phyloP scores from a whole-genome alignment of 2,888 invertebrate genomes.

The Diarsia dahlii region DNA sequence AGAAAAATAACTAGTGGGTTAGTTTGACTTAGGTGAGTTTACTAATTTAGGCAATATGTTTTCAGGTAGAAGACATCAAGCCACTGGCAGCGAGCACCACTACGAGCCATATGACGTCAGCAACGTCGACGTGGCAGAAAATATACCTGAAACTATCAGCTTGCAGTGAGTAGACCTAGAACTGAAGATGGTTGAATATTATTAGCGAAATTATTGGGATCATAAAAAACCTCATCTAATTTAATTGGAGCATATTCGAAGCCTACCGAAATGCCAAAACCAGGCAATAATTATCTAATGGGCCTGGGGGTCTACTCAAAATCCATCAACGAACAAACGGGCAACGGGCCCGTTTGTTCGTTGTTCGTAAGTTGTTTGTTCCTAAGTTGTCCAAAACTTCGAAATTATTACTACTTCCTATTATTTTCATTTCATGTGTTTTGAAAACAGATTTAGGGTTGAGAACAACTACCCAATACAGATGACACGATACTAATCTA shows the following conservation, averaged over 20 bases:
- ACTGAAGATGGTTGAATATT: too few species aligned
- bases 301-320: too few species aligned
- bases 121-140: slow-evolving; percentile 80
- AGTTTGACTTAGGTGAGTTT: background rate
- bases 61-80: slow-evolving; percentile 82
- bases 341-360: too few species aligned
- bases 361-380: too few species aligned
- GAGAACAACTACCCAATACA: too few species aligned
- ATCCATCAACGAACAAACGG: too few species aligned
- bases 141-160: slow-evolving; percentile 83
- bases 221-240: background rate
- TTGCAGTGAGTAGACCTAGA: slow-evolving; percentile 76
- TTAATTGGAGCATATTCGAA: background rate
- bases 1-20: too few species aligned
- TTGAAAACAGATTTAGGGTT: too few species aligned
- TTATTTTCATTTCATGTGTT: too few species aligned
- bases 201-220: background rate
- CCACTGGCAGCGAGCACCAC: slow-evolving; percentile 75
- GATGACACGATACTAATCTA: too few species aligned
- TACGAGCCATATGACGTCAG: slow-evolving; percentile 84
- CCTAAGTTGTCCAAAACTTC: too few species aligned
- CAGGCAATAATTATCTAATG: background rate
- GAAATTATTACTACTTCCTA: too few species aligned
- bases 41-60: background rate
- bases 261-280: background rate